These are phyloP conservation scores for Heliconius congener DNA, from an alignment of 1,140 invertebrate species.

Conservation along the genomic window DNA sequence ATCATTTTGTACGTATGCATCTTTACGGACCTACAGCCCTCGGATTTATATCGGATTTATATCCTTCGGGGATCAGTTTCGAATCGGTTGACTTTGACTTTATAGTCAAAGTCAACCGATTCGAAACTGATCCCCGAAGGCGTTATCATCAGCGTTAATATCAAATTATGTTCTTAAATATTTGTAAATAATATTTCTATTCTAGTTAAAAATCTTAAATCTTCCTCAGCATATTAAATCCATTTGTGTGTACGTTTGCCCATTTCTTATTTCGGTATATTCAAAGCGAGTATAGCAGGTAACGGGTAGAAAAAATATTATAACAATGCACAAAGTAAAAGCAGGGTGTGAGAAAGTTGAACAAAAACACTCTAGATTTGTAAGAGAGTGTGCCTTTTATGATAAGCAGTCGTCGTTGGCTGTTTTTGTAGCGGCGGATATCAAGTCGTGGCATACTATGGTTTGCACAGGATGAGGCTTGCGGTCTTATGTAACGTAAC, in stretches of 20 bases:
- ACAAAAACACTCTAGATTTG: conserved; percentile 39
- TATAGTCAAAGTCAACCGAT: too few relatives aligned
- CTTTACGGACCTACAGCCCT: too few relatives aligned
- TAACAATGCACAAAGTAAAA: conserved; percentile 37
- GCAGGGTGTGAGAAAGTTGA: conserved; percentile 36
- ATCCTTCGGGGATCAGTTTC: too few relatives aligned
- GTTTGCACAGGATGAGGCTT: conserved; percentile 41
- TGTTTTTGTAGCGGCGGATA: conserved; percentile 36
- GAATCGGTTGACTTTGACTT: too few relatives aligned
- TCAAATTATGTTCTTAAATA: too few relatives aligned
- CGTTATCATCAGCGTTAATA: too few relatives aligned
- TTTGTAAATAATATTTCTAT: too few relatives aligned
- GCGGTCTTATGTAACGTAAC: conserved; percentile 35
- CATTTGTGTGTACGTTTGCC: neutral
- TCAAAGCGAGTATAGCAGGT: conserved; percentile 20
- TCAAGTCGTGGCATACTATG: conserved; percentile 35
- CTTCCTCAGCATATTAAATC: neutral
- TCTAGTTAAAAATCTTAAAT: neutral
- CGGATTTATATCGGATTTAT: too few relatives aligned
- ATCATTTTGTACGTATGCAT: too few relatives aligned
- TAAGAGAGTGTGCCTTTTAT: conserved; percentile 35
- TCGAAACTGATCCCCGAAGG: too few relatives aligned
- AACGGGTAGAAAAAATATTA: conserved; percentile 36
- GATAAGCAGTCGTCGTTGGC: conserved; percentile 32
- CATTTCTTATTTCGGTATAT: conserved; percentile 12